phyloP scores from a whole-genome alignment of 2,797 vertebrate genomes.

The Amniataba percoides region DNA sequence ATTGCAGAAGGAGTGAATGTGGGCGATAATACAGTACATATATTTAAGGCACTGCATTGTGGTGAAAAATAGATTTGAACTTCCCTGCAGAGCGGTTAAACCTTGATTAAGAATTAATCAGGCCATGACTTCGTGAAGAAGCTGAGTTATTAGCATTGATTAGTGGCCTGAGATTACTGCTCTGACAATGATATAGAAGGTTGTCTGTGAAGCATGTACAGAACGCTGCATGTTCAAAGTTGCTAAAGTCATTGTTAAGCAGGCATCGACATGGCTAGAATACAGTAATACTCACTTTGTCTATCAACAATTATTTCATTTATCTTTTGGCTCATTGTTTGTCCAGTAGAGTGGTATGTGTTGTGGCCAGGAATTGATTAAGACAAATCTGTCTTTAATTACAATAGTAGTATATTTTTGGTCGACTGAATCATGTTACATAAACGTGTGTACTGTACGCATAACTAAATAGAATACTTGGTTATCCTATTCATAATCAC shows the following conservation, averaged over 20 bases:
- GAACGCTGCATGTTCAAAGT: background rate
- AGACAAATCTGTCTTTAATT: background rate
- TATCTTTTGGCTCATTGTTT: background rate
- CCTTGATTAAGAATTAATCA: constrained; percentile 37
- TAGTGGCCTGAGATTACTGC: background rate
- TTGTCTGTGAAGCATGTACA: background rate
- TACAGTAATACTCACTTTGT: background rate
- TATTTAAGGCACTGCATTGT: background rate
- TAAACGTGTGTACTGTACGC: background rate
- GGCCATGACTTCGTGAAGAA: constrained; percentile 24
- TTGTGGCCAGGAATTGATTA: background rate
- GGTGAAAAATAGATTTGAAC: constrained; percentile 2
- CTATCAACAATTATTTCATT: background rate
- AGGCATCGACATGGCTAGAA: background rate
- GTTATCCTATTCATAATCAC: background rate
- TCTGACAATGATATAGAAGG: background rate
- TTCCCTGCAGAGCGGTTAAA: constrained; percentile 5
- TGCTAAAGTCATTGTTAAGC: background rate
- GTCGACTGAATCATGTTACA: background rate
- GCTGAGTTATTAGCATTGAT: constrained; percentile 1
- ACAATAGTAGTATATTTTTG: background rate
- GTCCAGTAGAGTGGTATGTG: background rate
- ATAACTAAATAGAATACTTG: background rate
- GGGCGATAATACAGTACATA: constrained; percentile 24
- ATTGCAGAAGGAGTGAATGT: constrained; percentile 5